These are phyloP conservation scores for Zootoca vivipara DNA, from an alignment of 2,113 vertebrate species.

Conservation along the genomic window DNA sequence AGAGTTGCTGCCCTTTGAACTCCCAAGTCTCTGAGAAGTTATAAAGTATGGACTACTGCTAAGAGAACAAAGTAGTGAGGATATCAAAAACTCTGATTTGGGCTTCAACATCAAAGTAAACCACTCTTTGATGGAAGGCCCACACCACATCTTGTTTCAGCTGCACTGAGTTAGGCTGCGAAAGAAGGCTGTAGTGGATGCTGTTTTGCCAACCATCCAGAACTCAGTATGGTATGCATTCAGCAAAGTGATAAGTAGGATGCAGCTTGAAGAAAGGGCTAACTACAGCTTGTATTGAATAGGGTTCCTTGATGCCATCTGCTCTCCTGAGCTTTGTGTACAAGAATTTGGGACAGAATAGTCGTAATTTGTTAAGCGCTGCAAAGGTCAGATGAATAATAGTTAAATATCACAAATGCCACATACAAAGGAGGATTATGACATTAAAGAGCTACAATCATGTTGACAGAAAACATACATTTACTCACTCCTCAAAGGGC, in stretches of 20 bases:
- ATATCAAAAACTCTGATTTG: no score
- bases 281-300: not conserved
- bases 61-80: no score
- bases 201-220: no score
- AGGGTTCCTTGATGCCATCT: not conserved
- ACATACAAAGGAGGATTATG: slow-evolving; percentile 3
- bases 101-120: no score
- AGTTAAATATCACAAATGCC: slow-evolving; percentile 20
- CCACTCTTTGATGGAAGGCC: no score
- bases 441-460: slow-evolving; percentile 23
- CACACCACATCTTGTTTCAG: no score
- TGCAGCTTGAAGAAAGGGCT: not conserved
- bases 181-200: no score
- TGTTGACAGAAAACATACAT: slow-evolving; percentile 27
- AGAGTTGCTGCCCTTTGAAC: no score
- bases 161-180: no score
- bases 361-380: slow-evolving; percentile 18
- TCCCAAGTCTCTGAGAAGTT: no score
- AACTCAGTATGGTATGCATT: no score
- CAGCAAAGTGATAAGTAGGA: not conserved
- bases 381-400: slow-evolving; percentile 29
- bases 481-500: slow-evolving; percentile 29
- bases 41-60: no score
- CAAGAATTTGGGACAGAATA: not conserved
- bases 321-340: slow-evolving; percentile 4